Conservation (phyloP, 2,888 invertebrate genomes). For the Leptarthrus brevirostris region DNA sequence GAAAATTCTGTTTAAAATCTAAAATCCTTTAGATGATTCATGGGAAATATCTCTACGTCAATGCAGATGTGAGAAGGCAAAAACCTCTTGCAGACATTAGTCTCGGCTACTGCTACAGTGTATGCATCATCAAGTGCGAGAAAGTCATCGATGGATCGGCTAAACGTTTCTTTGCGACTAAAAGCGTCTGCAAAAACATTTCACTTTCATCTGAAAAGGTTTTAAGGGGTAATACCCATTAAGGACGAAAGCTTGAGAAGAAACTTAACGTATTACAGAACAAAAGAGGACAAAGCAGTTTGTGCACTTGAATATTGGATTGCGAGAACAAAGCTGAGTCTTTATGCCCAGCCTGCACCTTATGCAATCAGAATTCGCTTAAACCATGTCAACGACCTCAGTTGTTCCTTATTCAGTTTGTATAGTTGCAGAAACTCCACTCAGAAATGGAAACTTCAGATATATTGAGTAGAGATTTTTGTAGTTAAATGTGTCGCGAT, state of each 20-base stretch:
- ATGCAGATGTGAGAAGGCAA: conserved; percentile 24
- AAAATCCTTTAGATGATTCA: conserved; percentile 31
- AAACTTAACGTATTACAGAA: conserved; percentile 38
- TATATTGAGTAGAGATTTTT: no score
- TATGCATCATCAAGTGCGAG: conserved; percentile 22
- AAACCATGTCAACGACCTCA: conserved; percentile 30
- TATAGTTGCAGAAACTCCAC: no score
- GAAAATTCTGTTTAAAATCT: conserved; percentile 23
- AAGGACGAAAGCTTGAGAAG: conserved; percentile 22
- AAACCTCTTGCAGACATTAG: conserved; percentile 8
- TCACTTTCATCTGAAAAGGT: conserved; percentile 38
- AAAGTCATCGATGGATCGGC: conserved; percentile 22
- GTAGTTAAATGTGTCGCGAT: no score
- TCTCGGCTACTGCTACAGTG: conserved; percentile 8
- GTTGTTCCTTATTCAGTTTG: no score
- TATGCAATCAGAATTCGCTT: conserved; percentile 32
- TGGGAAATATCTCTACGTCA: conserved; percentile 30
- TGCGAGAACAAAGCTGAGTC: conserved; percentile 2
- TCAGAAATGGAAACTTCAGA: no score
- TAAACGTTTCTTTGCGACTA: not conserved
- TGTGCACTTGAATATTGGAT: conserved; percentile 41
- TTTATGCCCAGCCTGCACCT: not conserved
- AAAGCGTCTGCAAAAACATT: conserved; percentile 39
- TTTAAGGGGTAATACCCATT: conserved; percentile 42
- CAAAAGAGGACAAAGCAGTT: conserved; percentile 42